These are phyloP conservation scores for Sternotherus odoratus DNA, from an alignment of 2,797 vertebrate genomes.

Conservation along the genomic window DNA sequence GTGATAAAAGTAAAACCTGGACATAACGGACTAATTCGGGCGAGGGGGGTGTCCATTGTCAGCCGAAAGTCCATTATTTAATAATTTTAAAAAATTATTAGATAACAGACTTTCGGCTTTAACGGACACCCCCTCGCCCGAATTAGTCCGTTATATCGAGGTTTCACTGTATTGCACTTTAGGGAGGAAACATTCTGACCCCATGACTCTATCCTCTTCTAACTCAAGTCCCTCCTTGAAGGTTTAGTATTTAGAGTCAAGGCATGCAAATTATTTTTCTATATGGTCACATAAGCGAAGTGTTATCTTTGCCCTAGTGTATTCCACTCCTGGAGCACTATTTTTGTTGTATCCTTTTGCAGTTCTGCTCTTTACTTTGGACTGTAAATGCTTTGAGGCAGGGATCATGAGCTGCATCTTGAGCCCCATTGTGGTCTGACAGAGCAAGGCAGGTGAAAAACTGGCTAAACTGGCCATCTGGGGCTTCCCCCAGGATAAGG, in stretches of 20 bases:
- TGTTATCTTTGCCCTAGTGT: fast-evolving
- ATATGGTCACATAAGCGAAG: fast-evolving
- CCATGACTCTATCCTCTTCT: background rate
- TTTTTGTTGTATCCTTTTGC: background rate
- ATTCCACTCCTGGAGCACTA: background rate
- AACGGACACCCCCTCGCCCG: too few relatives aligned
- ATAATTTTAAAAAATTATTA: too few relatives aligned
- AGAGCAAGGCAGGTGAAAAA: background rate
- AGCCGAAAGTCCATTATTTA: too few relatives aligned
- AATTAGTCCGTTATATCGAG: too few relatives aligned
- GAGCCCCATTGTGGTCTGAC: background rate
- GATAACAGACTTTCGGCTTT: too few relatives aligned
- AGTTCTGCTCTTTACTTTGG: background rate
- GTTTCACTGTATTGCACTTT: too few relatives aligned
- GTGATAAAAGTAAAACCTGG: too few relatives aligned
- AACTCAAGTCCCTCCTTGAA: background rate
- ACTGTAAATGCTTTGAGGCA: fast-evolving
- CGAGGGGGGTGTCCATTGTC: too few relatives aligned
- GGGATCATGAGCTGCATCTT: background rate
- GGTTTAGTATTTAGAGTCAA: fast-evolving
- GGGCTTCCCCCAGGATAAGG: background rate
- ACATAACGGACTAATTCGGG: too few relatives aligned
- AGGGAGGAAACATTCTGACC: fast-evolving
- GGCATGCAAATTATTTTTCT: background rate
- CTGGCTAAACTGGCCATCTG: background rate